Base-by-base conservation (phyloP, 2,888 invertebrate species). In the Plebejus melissa region DNA sequence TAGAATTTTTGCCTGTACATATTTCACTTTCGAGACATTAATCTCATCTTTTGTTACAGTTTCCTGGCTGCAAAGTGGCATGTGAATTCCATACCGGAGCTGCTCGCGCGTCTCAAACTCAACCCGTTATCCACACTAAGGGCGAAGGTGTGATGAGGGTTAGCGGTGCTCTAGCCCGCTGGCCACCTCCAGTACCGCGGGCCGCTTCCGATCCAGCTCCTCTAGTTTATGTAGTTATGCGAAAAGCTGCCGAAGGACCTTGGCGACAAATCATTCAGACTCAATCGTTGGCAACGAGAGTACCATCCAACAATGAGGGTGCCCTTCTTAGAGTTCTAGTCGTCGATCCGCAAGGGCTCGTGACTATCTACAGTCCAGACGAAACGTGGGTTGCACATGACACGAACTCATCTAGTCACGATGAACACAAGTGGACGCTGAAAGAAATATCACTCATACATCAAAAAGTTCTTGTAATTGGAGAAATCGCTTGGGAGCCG, bases 401-500 rank as follows among this genome's bases (percentile, higher is more conserved):
- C 75, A 90, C 90, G 0, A 94, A 94, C 79, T 87, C 90, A 9
- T 94, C 94, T 7, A 89, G 88, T 77, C 90, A 91, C 74, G 91
- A 92, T 75, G 91, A 90, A 81, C 87, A 95, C 84, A 88, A 90
- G 79, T 96, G 96, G 96, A 94, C 93, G 16, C 87, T 96, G 77
- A 94, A 95, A 82, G 95, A 96, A 88, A 95, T 96, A 82, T 96
- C 96, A 7, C 93, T 96, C 70, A 96, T 96, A 79, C 96, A 96
- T 86, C 96, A 96, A 86, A 96, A 96, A 88, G 96, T 96, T 79
- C 86, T 95, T 60, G 95, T 95, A 65, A 96, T 96, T 80, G 96
- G 96, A 69, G 96, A 96, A 90, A 95, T 96, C 80, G 95, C 95
- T 74, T 96, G 96, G 96, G 95, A 96, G 82, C 95, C 95, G 11